Conservation (phyloP, 2,888 invertebrate species). For the Operophtera brumata region DNA sequence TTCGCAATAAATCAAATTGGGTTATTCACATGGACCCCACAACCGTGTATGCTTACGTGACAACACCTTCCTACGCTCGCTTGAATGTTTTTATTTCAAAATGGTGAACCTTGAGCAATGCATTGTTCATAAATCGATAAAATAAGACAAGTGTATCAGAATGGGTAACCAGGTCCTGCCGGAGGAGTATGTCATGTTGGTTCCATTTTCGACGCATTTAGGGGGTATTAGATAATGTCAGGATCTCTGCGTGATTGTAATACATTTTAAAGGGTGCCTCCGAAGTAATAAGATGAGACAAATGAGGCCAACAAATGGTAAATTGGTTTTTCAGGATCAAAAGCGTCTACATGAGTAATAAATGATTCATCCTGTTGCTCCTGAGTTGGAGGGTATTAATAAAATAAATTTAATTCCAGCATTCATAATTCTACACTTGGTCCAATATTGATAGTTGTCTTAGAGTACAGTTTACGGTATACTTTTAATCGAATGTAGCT, state of each 20-base stretch:
- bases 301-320: too few species aligned
- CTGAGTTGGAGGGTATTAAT: constrained; percentile 4
- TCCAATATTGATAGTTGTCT: not conserved
- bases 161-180: not conserved
- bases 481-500: not conserved
- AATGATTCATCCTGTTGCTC: constrained; percentile 1
- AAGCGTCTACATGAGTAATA: not conserved
- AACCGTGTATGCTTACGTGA: not conserved
- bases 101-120: not conserved
- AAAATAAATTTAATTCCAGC: not conserved
- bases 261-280: not conserved
- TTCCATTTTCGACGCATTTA: not conserved
- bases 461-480: not conserved
- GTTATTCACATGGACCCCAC: not conserved
- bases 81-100: not conserved
- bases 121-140: not conserved
- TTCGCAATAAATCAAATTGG: not conserved
- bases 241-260: not conserved
- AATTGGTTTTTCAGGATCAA: not conserved
- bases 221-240: not conserved
- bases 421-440: not conserved
- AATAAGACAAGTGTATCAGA: not conserved
- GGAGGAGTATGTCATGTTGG: not conserved
- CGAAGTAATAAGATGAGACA: not conserved
- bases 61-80: not conserved